Base-by-base conservation (phyloP, 2,888 invertebrate species). In the Eustalomyia histrio region DNA sequence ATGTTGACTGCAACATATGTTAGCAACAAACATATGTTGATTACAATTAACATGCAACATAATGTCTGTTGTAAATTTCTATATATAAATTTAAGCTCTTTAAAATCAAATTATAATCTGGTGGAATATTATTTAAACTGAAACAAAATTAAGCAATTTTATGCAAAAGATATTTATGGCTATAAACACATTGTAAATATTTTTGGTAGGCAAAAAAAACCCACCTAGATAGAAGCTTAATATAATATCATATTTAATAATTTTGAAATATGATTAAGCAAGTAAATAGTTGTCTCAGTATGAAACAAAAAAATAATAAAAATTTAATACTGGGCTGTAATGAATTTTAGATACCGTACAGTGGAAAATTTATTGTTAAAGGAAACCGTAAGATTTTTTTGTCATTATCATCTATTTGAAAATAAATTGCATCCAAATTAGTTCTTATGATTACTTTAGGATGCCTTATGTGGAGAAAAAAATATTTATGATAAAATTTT, bases 31-130 rank as follows among this genome's bases (percentile, higher is more conserved):
- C 29, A 29, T 6, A 29, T 29, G 29, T 29, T 29, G 29, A 1
- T 6, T 7, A 6, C 29, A 29, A 29, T 12, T 39, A 12, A 9
- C 39, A 39, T 39, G 39, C 39, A 5, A 12, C 39, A 39, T 12
- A 39, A 39, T 12, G 12, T 39, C 12, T 39, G 12, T 39, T n/a
- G n/a, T n/a, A n/a, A n/a, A n/a, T n/a, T n/a, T n/a, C n/a, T n/a
- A n/a, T n/a, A n/a, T n/a, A n/a, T 17, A 55, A 8, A 68, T 69
- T 64, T 12, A 33, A 52, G 65, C 5, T 53, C 58, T 47, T 72
- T 76, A 74, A 76, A 73, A 73, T 74, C 43, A 69, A 73, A 69
- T 63, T 68, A 76, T 80, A 63, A 76, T 73, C 76, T 73, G 64
- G 52, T 78, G 55, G 69, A 29, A 76, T 74, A 74, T 39, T 65